Base-by-base conservation (phyloP, 2,888 invertebrate species). In the Eupithecia pulchellata region DNA sequence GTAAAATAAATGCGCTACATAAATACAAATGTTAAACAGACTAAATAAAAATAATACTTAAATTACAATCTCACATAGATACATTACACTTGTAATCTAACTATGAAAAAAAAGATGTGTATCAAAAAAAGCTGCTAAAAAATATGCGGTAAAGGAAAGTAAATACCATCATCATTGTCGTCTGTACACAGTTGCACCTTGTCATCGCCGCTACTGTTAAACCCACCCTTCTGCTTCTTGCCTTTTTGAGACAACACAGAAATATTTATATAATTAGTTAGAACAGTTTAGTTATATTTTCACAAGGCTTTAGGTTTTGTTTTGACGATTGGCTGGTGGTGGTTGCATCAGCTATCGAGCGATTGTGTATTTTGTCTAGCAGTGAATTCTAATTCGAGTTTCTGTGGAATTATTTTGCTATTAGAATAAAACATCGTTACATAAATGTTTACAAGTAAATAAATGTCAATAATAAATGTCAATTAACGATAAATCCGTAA, bases 161-260 rank as follows among this genome's bases (percentile, higher is more conserved):
- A 83, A 89, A 79, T 92, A 92, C 91, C 91, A 83, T 91, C 87
- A 74, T 92, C 87, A 32, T 60, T 30, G 13, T 89, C 88, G 74
- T 69, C 66, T 66, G 82, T 80, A 86, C 80, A 86, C 76, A 84
- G 84, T 80, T 82, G 85, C 79, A 78, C 84, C 82, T 80, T 84
- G 74, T 86, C 89, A 77, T 87, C 89, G 78, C 87, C 78, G 88
- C 84, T 84, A 88, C 89, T 89, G 78, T 87, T 81, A 78, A 90
- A 85, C 76, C 89, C 92, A 86, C 87, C 87, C 88, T 89, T 93
- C 87, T 85, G 89, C 92, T 92, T 93, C 93, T 88, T 93, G 73
- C 91, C 93, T 94, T 93, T 89, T 91, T 90, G 86, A 87, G 87
- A 91, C 84, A 91, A 90, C 82, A 86, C 85, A 82, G 83, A 78